phyloP scores from a whole-genome alignment of 2,888 invertebrate species.

The Archaeoteleia sp. region DNA sequence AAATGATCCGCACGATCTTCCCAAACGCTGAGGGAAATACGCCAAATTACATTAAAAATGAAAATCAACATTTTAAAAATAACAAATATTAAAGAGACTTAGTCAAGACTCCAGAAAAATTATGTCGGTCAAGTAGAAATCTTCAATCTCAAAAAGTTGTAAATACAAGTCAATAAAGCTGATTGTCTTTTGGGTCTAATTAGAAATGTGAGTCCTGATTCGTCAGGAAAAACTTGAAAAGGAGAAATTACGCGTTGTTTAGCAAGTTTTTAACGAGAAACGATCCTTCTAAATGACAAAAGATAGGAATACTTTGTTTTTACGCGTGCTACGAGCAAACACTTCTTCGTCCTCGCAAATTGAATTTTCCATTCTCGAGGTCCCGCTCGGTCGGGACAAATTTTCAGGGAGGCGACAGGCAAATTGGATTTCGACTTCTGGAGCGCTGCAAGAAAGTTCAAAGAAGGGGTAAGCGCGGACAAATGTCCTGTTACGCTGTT shows the following conservation, averaged over 20 bases:
- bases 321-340: constrained; percentile 32
- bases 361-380: constrained; percentile 31
- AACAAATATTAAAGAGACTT: too few species aligned
- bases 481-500: constrained; percentile 60
- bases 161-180: too few species aligned
- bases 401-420: constrained; percentile 48
- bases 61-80: too few species aligned
- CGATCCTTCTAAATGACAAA: constrained; percentile 50
- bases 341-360: constrained; percentile 40
- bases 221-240: background rate
- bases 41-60: constrained; percentile 31
- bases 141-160: too few species aligned
- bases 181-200: too few species aligned
- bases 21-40: constrained; percentile 5
- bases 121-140: too few species aligned
- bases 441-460: constrained; percentile 55
- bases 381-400: constrained; percentile 18
- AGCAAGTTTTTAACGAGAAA: constrained; percentile 45
- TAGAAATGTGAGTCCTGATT: background rate
- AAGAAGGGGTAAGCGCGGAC: constrained; percentile 66
- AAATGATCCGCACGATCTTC: constrained; percentile 20
- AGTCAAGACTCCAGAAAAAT: too few species aligned
- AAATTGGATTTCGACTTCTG: constrained; percentile 67
- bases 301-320: constrained; percentile 36
- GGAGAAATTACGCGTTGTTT: constrained; percentile 22